Evolutionary conservation across 2,888 invertebrate species (phyloP).

Genomic region (Anoplius nigerrimus): DNA sequence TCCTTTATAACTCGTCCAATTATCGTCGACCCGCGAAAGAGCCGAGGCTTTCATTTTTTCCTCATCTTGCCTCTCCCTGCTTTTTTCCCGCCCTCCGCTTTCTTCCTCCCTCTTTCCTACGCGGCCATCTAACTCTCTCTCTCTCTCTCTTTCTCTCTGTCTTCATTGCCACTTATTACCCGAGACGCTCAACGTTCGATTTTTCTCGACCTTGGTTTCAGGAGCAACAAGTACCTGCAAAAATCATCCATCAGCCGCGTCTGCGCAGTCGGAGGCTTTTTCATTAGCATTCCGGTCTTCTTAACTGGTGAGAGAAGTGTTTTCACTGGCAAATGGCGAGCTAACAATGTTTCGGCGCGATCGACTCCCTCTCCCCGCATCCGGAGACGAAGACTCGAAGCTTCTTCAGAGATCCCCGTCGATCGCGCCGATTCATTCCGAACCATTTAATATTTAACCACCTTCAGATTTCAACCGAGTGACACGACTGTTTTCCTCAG

Average conservation of each 20-base stretch:
- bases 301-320: slow-evolving; percentile 83
- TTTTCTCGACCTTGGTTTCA: slow-evolving; percentile 76
- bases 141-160: slow-evolving; percentile 16
- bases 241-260: slow-evolving; percentile 93
- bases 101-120: slow-evolving; percentile 18
- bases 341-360: background rate
- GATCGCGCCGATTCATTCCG: too few relatives aligned
- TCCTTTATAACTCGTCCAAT: slow-evolving; percentile 39
- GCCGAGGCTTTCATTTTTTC: slow-evolving; percentile 15
- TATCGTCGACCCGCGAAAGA: slow-evolving; percentile 41
- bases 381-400: too few relatives aligned
- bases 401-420: too few relatives aligned
- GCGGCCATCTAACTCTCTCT: too few relatives aligned
- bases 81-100: background rate
- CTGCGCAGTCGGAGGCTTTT: slow-evolving; percentile 94
- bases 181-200: slow-evolving; percentile 2
- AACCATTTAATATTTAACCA: too few relatives aligned
- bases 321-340: background rate
- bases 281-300: slow-evolving; percentile 95
- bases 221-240: slow-evolving; percentile 93
- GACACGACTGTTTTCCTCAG: slow-evolving; percentile 75
- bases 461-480: too few relatives aligned
- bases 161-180: background rate
- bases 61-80: slow-evolving; percentile 3
- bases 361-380: background rate